phyloP scores from a whole-genome alignment of 2,797 vertebrate genomes.

The Cynopterus sphinx region DNA sequence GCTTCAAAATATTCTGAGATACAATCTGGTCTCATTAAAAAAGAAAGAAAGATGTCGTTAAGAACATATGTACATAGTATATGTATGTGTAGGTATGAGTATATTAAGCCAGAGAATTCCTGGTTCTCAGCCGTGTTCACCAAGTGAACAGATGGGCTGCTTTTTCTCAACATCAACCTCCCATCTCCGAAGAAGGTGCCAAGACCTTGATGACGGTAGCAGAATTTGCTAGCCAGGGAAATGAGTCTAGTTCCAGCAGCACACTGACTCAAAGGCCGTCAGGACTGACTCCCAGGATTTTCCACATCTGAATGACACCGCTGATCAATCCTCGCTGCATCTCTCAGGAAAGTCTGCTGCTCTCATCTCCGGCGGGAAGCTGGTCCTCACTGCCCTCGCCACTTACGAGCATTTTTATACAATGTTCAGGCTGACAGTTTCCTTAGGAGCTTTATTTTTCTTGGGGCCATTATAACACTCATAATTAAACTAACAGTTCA shows the following conservation, averaged over 20 bases:
- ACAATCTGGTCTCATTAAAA: background rate
- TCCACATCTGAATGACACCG: constrained; percentile 1
- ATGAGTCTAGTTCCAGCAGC: background rate
- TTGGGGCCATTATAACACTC: background rate
- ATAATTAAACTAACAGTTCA: constrained; percentile 32
- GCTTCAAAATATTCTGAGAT: constrained; percentile 25
- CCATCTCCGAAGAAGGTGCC: constrained; percentile 10
- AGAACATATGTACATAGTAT: background rate
- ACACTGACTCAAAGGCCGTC: background rate
- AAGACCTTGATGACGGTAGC: constrained; percentile 56
- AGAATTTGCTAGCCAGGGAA: constrained; percentile 46
- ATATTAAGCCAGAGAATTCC: background rate
- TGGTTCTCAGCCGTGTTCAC: background rate
- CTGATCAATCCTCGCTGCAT: constrained; percentile 35
- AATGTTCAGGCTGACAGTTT: constrained; percentile 21
- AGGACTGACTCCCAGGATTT: constrained; percentile 50
- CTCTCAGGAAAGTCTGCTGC: constrained; percentile 26
- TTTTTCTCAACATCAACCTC: background rate
- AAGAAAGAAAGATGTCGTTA: background rate
- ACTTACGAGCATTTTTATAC: background rate
- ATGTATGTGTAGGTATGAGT: background rate
- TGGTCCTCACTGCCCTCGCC: background rate
- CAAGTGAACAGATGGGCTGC: constrained; percentile 14
- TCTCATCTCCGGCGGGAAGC: constrained; percentile 8
- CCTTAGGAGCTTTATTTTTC: constrained; percentile 34